Conservation (phyloP, 2,113 vertebrate genomes). For the Leucopsar rothschildi region DNA sequence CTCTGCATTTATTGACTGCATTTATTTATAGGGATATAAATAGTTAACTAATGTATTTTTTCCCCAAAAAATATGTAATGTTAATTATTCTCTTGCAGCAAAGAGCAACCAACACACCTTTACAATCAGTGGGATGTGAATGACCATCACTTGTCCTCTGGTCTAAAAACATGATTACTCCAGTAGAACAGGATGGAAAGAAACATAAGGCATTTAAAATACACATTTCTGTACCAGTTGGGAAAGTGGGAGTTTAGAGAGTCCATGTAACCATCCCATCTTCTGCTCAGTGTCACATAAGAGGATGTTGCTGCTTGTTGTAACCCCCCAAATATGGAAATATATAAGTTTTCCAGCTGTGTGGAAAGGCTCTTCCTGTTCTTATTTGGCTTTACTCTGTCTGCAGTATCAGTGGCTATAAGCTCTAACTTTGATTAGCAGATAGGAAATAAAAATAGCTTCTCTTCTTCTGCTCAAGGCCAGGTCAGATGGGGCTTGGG, state of each 20-base stretch:
- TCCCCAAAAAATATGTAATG: neutral
- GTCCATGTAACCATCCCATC: neutral
- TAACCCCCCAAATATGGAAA: neutral
- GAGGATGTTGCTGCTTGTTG: neutral
- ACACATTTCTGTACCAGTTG: neutral
- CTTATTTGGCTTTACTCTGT: neutral
- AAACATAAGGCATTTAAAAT: neutral
- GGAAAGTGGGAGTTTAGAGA: neutral
- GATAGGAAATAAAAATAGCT: neutral
- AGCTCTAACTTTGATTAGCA: neutral
- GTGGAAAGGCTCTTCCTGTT: neutral
- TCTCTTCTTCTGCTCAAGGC: neutral
- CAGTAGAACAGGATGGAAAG: neutral
- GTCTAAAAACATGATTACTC: neutral
- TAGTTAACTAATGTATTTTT: neutral
- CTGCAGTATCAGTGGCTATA: neutral
- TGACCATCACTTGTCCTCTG: neutral
- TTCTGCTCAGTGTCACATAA: neutral
- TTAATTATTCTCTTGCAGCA: constrained; percentile 8
- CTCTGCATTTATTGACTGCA: neutral
- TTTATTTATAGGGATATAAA: neutral
- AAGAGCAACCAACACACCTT: neutral
- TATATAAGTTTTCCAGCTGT: neutral
- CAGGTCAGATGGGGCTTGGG: neutral
- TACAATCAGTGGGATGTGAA: neutral